A percentile compares a stretch with the other conserved stretches of the same genome.
phyloP scores from a whole-genome alignment of 2,113 vertebrate genomes.

The Siphamia tubifer region DNA sequence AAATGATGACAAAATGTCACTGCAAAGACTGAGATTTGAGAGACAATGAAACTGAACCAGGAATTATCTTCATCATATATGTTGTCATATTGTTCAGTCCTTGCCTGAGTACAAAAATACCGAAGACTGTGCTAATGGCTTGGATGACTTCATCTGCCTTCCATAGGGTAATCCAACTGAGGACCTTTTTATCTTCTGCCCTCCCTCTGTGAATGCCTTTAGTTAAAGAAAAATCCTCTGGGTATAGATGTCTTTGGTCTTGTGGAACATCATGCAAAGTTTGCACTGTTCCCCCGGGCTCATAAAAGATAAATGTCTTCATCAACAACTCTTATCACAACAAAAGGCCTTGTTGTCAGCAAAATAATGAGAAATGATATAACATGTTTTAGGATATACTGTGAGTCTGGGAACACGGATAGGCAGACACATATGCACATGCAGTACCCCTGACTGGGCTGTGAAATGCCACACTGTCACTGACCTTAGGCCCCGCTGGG shows the following conservation, averaged over 20 bases:
- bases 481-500: conserved; percentile 23
- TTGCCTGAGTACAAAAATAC: too few relatives aligned
- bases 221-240: neutral
- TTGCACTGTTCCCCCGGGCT: neutral
- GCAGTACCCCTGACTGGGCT: conserved; percentile 3
- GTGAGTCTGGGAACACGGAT: conserved; percentile 5
- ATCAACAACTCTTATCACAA: neutral
- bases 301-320: neutral
- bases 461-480: conserved; percentile 57
- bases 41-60: too few relatives aligned
- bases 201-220: neutral
- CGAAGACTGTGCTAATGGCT: neutral
- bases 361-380: neutral
- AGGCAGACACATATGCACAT: conserved; percentile 21
- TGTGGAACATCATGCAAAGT: neutral
- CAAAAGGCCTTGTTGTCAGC: neutral
- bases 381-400: neutral
- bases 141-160: neutral
- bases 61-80: too few relatives aligned
- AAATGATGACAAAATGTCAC: too few relatives aligned
- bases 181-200: neutral
- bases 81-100: too few relatives aligned
- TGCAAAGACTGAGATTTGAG: too few relatives aligned
- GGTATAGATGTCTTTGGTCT: neutral
- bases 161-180: neutral